Evolutionary conservation across 2,113 vertebrate genomes (phyloP).

Genomic region (Pycnonotus jocosus): DNA sequence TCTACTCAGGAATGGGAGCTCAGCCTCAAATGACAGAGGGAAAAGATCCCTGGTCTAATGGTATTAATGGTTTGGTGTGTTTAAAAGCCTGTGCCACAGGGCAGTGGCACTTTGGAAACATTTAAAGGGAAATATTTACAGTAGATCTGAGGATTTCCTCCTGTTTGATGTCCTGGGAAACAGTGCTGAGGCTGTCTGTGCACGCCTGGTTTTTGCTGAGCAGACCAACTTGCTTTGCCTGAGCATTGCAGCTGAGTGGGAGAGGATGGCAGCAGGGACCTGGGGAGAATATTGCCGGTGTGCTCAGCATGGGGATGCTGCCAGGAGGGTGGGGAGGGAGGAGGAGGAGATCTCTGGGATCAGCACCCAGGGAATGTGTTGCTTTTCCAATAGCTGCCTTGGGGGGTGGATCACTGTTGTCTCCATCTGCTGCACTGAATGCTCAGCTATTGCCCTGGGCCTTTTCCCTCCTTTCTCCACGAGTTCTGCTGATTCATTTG

Average conservation of each 20-base stretch:
- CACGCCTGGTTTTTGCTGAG: background rate
- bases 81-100: background rate
- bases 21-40: background rate
- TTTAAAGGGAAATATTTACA: background rate
- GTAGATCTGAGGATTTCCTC: background rate
- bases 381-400: background rate
- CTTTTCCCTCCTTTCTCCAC: background rate
- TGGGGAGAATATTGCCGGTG: accelerated
- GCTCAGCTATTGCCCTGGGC: background rate
- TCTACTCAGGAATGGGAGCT: background rate
- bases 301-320: background rate
- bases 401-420: background rate
- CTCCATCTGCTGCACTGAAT: background rate
- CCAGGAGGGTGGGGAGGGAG: background rate
- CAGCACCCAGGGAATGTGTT: background rate
- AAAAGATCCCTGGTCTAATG: background rate
- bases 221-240: background rate
- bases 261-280: background rate
- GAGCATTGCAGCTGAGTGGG: background rate
- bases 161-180: background rate
- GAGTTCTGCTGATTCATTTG: background rate
- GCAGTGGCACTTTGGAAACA: background rate
- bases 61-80: background rate
- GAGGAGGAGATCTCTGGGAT: background rate
- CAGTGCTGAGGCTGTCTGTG: background rate